Conservation (phyloP, 2,888 invertebrate genomes). For the Cylindroiulus punctatus region DNA sequence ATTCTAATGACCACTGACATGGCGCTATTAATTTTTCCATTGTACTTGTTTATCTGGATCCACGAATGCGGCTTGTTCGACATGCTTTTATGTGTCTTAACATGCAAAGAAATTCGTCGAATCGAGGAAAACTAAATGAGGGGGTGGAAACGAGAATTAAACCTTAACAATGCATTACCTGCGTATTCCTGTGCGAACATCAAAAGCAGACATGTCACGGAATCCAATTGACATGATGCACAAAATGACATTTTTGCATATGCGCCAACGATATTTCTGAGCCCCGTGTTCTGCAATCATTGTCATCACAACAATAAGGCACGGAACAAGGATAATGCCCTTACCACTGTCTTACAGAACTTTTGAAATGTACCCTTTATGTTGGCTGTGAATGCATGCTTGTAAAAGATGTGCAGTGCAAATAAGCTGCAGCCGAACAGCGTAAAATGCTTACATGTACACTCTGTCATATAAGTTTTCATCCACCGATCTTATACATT, state of each 20-base stretch:
- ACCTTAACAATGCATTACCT: neutral
- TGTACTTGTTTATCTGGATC: neutral
- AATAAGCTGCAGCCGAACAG: too few species aligned
- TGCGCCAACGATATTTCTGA: neutral
- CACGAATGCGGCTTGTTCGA: neutral
- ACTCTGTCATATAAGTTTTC: too few species aligned
- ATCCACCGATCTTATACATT: too few species aligned
- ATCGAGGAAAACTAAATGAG: neutral
- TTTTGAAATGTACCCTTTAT: neutral
- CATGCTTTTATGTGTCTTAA: neutral
- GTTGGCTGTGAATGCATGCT: too few species aligned
- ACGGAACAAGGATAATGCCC: neutral
- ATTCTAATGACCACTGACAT: constrained; percentile 9
- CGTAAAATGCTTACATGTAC: too few species aligned
- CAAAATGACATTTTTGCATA: neutral
- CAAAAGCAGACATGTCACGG: neutral
- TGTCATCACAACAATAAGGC: constrained; percentile 22
- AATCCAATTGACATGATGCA: neutral
- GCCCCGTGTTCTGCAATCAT: neutral
- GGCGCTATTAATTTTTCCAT: neutral
- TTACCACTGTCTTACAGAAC: neutral
- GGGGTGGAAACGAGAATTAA: neutral
- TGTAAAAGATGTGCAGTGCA: too few species aligned
- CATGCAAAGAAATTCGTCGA: constrained; percentile 14
- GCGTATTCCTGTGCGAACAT: neutral